These are phyloP conservation scores for Tragelaphus buxtoni DNA, from an alignment of 2,113 vertebrate genomes.

Conservation along the genomic window DNA sequence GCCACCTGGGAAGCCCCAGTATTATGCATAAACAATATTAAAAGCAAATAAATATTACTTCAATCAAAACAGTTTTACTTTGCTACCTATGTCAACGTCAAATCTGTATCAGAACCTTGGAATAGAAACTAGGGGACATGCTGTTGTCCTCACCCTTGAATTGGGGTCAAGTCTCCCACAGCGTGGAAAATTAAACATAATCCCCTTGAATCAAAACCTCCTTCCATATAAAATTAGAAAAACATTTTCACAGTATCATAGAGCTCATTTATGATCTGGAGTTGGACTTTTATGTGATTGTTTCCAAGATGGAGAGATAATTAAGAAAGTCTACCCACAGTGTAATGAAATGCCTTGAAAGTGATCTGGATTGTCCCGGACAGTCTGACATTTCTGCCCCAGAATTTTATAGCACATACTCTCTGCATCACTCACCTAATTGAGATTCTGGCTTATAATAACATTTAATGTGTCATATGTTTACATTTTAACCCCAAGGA, in stretches of 20 bases:
- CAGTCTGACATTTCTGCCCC: background rate
- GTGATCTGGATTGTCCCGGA: background rate
- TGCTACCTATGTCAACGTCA: background rate
- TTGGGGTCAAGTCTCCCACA: background rate
- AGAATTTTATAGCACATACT: slow-evolving; percentile 15
- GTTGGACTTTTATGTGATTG: background rate
- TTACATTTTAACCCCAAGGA: slow-evolving; percentile 10
- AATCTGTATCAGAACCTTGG: background rate
- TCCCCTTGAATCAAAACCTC: background rate
- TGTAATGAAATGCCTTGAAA: background rate
- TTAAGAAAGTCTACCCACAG: background rate
- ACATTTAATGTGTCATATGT: slow-evolving; percentile 12
- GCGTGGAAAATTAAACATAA: background rate
- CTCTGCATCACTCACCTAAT: slow-evolving; percentile 7
- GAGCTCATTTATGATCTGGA: background rate
- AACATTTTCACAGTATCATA: background rate
- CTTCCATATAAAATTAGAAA: slow-evolving; percentile 24
- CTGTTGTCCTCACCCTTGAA: background rate
- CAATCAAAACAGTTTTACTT: background rate
- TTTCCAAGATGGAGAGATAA: background rate
- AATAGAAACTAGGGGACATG: background rate
- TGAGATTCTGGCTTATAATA: background rate
- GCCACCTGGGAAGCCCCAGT: background rate
- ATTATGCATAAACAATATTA: background rate
- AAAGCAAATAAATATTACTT: background rate